Percentiles rank a stretch among this genome's conserved stretches.
Evolutionary conservation across 2,888 invertebrate species (phyloP).

Genomic region (Eutolmus rufibarbis): DNA sequence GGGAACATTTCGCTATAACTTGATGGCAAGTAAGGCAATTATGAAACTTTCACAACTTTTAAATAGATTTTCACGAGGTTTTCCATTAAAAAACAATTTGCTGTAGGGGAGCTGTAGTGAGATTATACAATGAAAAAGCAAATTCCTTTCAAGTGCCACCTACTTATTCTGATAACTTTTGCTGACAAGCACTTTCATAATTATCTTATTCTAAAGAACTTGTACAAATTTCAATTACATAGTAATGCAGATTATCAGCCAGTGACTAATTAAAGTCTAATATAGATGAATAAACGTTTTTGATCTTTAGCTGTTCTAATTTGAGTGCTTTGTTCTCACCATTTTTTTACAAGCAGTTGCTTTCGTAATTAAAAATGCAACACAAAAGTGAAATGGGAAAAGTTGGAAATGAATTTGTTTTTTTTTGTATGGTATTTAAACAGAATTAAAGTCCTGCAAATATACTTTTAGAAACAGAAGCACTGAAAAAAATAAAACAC

Average conservation of each 20-base stretch:
- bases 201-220: neutral
- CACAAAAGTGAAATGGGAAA: neutral
- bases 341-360: neutral
- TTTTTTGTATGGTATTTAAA: no score
- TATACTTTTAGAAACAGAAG: no score
- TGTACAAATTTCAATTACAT: neutral
- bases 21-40: neutral
- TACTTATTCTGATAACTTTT: neutral
- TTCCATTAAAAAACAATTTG: neutral
- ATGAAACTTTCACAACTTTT: neutral
- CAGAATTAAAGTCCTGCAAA: no score
- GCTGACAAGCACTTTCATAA: neutral
- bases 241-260: neutral
- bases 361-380: neutral
- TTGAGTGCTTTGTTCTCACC: neutral
- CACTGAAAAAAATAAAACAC: no score
- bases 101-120: neutral
- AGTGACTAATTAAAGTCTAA: neutral
- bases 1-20: neutral
- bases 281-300: neutral
- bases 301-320: neutral
- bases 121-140: neutral
- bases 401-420: no score
- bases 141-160: neutral
- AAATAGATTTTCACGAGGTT: neutral